Percentiles rank a stretch among this genome's conserved stretches.
These are phyloP conservation scores for Cinclus cinclus DNA, from an alignment of 2,113 vertebrate species.

Conservation along the genomic window DNA sequence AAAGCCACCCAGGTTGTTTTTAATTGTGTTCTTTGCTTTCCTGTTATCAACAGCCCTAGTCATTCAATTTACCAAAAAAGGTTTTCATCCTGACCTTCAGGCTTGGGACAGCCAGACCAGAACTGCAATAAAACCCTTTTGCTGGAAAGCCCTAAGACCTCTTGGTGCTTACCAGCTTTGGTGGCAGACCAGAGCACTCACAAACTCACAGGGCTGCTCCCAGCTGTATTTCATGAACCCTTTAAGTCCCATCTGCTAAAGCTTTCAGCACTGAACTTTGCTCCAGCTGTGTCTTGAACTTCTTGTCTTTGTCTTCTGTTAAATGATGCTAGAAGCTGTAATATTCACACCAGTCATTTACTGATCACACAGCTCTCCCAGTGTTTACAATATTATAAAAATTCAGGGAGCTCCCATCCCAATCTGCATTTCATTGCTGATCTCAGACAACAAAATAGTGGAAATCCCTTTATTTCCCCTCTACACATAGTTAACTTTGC, in stretches of 20 bases:
- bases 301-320: background rate
- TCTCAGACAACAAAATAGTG: background rate
- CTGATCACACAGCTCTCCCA: background rate
- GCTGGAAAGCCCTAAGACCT: background rate
- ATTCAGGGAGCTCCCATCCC: background rate
- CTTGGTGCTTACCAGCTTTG: background rate
- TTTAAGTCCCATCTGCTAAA: background rate
- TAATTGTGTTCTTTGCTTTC: background rate
- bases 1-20: background rate
- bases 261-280: background rate
- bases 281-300: background rate
- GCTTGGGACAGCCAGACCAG: background rate
- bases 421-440: background rate
- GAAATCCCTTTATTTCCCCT: background rate
- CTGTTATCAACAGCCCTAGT: background rate
- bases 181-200: background rate
- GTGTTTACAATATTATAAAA: background rate
- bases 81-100: background rate
- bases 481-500: background rate
- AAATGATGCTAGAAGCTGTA: background rate
- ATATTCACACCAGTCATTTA: background rate
- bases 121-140: background rate
- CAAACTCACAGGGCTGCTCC: background rate
- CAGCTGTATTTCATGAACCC: background rate
- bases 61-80: background rate